Evolutionary conservation across 2,888 invertebrate species (phyloP), one percentile per base, ranked within the genome.

Genomic region (Adela reaumurella): DNA sequence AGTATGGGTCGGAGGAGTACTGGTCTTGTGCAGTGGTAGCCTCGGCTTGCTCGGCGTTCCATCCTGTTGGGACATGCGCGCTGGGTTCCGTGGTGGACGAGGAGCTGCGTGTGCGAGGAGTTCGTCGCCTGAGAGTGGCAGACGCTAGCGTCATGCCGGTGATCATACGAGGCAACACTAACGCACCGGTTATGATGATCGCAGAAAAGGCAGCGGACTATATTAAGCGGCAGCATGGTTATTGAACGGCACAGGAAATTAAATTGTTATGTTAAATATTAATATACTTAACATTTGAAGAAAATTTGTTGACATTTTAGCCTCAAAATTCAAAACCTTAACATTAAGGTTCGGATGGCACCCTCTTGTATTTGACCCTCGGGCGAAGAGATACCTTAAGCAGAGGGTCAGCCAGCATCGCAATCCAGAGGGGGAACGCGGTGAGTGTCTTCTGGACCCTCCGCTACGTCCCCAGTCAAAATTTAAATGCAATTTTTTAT

Each of bases 91-190:
- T 72, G 14, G 58, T 74, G 43, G 72, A 74, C 52, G 50, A 53
- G 0, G 24, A 55, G 48, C 50, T 74, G 51, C 55, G 54, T 35
- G 74, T 76, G 24, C 48, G 49, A 0, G 71, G 71, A 0, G 50
- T 74, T 8, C 6, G 43, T 0, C 53, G 60, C 0, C 51, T 77
- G 50, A 57, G 76, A 11, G 72, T 76, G 28, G 74, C 55, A 5
- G 76, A 77, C 52, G 76, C 74, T 16, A 70, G 73, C 49, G 65
- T 64, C 2, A 70, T 76, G 67, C 71, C 74, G 1, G 54, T 54
- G 16, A 61, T 70, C 1, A 47, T 65, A 2, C 60, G 76, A 3
- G 76, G 72, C 1, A 77, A 76, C 53, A 74, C 73, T 3, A 73
- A 74, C 50, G 67, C 74, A 0, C 70, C 72, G 0, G 70, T 70